A percentile compares a stretch with the other conserved stretches of the same genome.
Evolutionary conservation across 1,140 invertebrate genomes (phyloP).

Genomic region (Diabrotica virgifera): DNA sequence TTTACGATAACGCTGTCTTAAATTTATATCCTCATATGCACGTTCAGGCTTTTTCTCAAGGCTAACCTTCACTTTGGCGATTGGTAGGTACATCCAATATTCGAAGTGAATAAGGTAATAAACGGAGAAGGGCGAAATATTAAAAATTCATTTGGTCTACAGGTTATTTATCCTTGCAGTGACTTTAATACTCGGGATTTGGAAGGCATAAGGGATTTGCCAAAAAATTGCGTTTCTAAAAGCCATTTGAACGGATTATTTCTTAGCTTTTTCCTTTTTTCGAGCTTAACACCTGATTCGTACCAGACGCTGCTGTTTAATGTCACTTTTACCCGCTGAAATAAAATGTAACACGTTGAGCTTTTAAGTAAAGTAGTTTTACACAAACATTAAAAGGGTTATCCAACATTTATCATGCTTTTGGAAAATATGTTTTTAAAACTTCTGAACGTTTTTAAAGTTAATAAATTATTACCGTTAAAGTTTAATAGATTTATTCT

Average conservation of each 20-base stretch:
- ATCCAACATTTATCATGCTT: too few relatives aligned
- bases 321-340: not conserved
- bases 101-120: conserved; percentile 1
- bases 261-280: not conserved
- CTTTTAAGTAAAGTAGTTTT: not conserved
- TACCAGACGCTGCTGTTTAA: not conserved
- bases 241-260: not conserved
- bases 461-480: too few relatives aligned
- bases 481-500: too few relatives aligned
- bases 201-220: not conserved
- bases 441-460: too few relatives aligned
- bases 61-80: not conserved
- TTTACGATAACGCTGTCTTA: not conserved
- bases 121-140: not conserved
- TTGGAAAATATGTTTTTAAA: too few relatives aligned
- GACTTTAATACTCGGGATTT: not conserved
- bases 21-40: not conserved
- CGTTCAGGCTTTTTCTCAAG: not conserved
- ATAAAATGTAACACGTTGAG: not conserved
- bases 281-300: conserved; percentile 1
- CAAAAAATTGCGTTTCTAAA: not conserved
- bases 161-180: not conserved
- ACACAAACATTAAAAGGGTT: too few relatives aligned
- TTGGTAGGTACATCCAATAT: conserved; percentile 2
- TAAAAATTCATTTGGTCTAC: conserved; percentile 2